phyloP scores from a whole-genome alignment of 2,888 invertebrate genomes.

The Glaucopsyche alexis region DNA sequence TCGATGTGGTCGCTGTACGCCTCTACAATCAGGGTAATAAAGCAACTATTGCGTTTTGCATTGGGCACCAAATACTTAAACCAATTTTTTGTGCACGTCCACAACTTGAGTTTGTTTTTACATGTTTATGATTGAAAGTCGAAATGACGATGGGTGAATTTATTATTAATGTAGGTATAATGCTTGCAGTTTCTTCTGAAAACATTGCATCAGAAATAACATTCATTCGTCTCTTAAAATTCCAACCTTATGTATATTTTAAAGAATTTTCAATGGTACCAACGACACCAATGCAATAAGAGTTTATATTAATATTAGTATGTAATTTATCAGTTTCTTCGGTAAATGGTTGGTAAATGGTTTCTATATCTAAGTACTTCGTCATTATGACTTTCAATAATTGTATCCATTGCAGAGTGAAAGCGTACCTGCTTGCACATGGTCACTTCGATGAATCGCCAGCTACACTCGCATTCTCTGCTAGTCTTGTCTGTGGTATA shows the following conservation, averaged over 20 bases:
- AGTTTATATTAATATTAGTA: too few relatives aligned
- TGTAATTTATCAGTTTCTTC: too few relatives aligned
- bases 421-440: constrained; percentile 52
- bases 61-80: neutral
- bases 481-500: constrained; percentile 88
- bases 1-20: constrained; percentile 92
- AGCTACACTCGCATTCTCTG: constrained; percentile 83
- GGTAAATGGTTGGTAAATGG: too few relatives aligned
- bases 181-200: neutral
- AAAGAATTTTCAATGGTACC: too few relatives aligned
- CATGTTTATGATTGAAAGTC: constrained; percentile 1
- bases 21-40: constrained; percentile 91
- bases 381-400: constrained; percentile 27
- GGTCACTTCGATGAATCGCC: constrained; percentile 75
- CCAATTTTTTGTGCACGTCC: neutral
- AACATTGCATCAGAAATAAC: too few relatives aligned
- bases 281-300: too few relatives aligned
- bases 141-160: neutral
- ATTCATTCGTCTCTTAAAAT: too few relatives aligned
- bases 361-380: neutral
- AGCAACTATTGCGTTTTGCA: constrained; percentile 33
- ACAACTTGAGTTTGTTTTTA: too few relatives aligned
- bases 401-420: constrained; percentile 58
- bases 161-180: neutral
- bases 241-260: too few relatives aligned